Base-by-base conservation (phyloP, 2,113 vertebrate species). In the Corynorhinus townsendii region DNA sequence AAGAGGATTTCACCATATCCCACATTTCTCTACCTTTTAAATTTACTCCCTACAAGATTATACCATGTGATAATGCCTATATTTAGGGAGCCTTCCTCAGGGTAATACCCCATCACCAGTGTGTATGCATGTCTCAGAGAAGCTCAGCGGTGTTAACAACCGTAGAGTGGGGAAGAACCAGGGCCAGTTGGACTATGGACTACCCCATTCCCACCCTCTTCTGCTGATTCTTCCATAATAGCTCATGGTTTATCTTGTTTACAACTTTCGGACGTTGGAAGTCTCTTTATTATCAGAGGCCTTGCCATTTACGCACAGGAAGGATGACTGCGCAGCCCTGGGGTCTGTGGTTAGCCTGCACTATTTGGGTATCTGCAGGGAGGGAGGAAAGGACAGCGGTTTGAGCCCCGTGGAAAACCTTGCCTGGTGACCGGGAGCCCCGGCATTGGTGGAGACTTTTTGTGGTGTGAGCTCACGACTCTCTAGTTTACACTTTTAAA, bases 341-440 rank as follows among this genome's bases (percentile, higher is more conserved):
- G 90, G 90, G 33, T 88, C 92, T 82, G 92, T 95, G 94, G 96
- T 93, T 92, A 92, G 77, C 95, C 85, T 79, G 82, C 16, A 20
- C 88, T 96, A 5, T 90, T 90, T 95, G 88, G 49, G n/a, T 77
- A 62, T 92, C 79, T 79, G 26, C 77, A 79, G 85, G 35, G 76
- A 88, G 49, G 52, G 76, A 88, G 9, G 52, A 1, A 40, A 73
- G 90, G 81, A 62, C 33, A 45, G 92, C 0, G 3, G 88, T 90
- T 79, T 82, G 72, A 49, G 54, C 43, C 66, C 85, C 14, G 2
- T 83, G 90, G 72, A 90, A 96, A 96, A 90, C 68, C 28, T 54
- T 90, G 71, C 47, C 68, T 62, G 40, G 38, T 86, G 87, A 94
- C 73, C 49, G 40, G 30, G 71, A 92, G 54, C 68, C 83, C 38